phyloP scores from a whole-genome alignment of 1,140 invertebrate genomes.

The Magallana gigas region DNA sequence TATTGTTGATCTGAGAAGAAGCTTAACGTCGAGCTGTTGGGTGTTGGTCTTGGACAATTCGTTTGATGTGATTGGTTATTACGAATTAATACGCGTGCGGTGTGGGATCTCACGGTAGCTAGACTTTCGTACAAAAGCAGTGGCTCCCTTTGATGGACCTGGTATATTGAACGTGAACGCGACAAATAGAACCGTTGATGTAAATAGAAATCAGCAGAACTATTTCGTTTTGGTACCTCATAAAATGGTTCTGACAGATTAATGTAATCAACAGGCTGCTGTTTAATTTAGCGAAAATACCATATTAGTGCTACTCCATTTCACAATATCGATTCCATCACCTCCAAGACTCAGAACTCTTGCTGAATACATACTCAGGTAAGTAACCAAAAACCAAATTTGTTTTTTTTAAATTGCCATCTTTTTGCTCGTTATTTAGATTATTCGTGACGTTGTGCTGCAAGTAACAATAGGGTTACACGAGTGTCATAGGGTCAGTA shows the following conservation, averaged over 20 bases:
- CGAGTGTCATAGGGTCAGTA: too few species aligned
- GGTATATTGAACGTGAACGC: background rate
- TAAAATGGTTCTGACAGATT: background rate
- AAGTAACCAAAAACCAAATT: background rate
- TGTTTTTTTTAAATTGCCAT: background rate
- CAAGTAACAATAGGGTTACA: too few species aligned
- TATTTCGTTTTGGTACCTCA: constrained; percentile 10
- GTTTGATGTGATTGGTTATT: constrained; percentile 20
- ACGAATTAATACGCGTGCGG: background rate
- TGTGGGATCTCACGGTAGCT: background rate
- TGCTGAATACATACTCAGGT: constrained; percentile 25
- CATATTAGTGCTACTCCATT: constrained; percentile 23
- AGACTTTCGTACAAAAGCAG: background rate
- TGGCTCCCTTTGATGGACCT: background rate
- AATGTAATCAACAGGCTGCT: constrained; percentile 1
- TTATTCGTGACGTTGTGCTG: too few species aligned
- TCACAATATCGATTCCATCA: background rate
- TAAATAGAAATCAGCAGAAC: background rate
- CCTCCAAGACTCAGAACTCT: background rate
- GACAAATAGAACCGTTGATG: background rate
- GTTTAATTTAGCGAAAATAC: constrained; percentile 5
- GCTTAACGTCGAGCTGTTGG: background rate
- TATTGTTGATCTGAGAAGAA: background rate
- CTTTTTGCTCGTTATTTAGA: background rate
- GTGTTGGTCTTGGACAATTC: background rate